Percentiles rank a stretch among this genome's conserved stretches.
Evolutionary conservation across 2,888 invertebrate species (phyloP).

Genomic region (Coelogynopora nodosa): DNA sequence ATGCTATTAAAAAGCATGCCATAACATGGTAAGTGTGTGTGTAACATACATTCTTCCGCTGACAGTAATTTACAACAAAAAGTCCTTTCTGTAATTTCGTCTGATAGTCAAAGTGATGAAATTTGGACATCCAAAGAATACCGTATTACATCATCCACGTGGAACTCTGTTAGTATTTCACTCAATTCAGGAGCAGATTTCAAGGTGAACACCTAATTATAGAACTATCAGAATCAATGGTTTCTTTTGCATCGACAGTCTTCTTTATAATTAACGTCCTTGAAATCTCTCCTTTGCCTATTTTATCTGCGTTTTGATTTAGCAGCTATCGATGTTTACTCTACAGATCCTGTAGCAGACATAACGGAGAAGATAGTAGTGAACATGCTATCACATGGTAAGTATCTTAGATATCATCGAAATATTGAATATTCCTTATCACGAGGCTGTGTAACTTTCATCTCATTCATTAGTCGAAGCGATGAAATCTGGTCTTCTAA

Average conservation of each 20-base stretch:
- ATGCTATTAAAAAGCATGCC: not conserved
- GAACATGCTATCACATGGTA: conserved; percentile 40
- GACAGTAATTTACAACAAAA: not conserved
- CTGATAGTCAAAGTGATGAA: conserved; percentile 37
- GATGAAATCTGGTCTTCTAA: conserved; percentile 39
- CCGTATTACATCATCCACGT: not conserved
- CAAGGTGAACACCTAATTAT: not conserved
- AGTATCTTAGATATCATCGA: not conserved
- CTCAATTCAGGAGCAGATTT: conserved; percentile 35
- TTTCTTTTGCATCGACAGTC: not conserved
- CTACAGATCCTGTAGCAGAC: not conserved
- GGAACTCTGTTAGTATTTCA: not conserved
- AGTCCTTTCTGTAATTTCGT: not conserved
- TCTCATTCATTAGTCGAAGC: conserved; percentile 14
- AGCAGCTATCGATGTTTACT: too few relatives aligned
- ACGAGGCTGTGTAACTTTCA: not conserved
- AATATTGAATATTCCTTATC: too few relatives aligned
- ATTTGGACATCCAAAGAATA: conserved; percentile 30
- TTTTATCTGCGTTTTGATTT: not conserved
- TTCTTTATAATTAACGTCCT: too few relatives aligned
- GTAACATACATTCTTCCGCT: too few relatives aligned
- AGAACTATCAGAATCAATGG: not conserved
- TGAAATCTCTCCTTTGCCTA: not conserved
- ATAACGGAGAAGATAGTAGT: conserved; percentile 35
- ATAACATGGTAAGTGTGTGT: conserved; percentile 4